Evolutionary conservation across 2,888 invertebrate genomes (phyloP).

Genomic region (Platycheirus rosarum): DNA sequence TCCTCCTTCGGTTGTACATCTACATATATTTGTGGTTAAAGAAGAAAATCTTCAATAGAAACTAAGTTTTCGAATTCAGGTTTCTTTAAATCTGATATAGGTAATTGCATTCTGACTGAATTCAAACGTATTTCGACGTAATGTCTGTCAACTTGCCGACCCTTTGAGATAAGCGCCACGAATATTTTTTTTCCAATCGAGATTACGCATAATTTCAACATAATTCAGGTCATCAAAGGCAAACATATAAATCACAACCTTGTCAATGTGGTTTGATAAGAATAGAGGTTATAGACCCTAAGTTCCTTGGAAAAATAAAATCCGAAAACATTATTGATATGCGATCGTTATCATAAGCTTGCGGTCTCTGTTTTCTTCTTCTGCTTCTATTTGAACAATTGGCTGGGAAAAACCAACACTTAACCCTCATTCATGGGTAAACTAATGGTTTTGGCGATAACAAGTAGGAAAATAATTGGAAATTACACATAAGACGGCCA

Average conservation of each 20-base stretch:
- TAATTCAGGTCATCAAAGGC: conserved; percentile 57
- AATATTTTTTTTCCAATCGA: background rate
- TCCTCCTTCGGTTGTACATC: no score
- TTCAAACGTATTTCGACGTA: conserved; percentile 9
- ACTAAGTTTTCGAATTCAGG: no score
- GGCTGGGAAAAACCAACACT: conserved; percentile 30
- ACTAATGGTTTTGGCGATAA: conserved; percentile 32
- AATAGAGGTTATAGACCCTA: conserved; percentile 1
- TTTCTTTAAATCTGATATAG: conserved; percentile 14
- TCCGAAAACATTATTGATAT: conserved; percentile 10
- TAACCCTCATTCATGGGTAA: conserved; percentile 5
- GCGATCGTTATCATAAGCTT: conserved; percentile 54
- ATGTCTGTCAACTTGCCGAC: conserved; percentile 5
- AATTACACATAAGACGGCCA: conserved; percentile 41
- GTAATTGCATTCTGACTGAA: conserved; percentile 38
- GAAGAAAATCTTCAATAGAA: background rate
- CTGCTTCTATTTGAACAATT: conserved; percentile 14
- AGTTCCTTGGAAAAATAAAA: background rate
- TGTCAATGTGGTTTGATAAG: conserved; percentile 48
- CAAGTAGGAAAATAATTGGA: conserved; percentile 33
- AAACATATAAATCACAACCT: conserved; percentile 35
- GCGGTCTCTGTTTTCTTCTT: background rate
- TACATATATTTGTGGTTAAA: background rate
- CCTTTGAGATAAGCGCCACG: conserved; percentile 35
- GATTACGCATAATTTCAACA: conserved; percentile 45